Evolutionary conservation across 1,140 invertebrate genomes (phyloP), one percentile per base, ranked within the genome.

Genomic region (Drosophila cardini): DNA sequence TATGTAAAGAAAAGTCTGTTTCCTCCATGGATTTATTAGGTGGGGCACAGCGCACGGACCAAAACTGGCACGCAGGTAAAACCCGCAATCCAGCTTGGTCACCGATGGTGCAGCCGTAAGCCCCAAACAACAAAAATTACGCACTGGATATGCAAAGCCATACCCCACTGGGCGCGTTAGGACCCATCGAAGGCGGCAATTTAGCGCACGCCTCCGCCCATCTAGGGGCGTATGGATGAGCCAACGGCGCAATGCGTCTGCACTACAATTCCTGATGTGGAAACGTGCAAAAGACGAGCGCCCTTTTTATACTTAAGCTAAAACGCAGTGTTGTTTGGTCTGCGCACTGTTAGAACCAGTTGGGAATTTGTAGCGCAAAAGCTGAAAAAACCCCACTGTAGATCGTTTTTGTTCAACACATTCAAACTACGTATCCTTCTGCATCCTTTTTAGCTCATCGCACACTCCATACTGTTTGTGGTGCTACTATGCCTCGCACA

Each of bases 81-180:
- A 42, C 46, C 65, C 8, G 77, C 81, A 45, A 85, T 85, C 75
- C 82, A 53, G 5, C 1, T 11, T 13, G 13, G 38, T 34, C 5
- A 15, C 1, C 32, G 10, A 46, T 38, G 18, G 73, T 84, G 73
- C 90, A 90, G 79, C 81, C 67, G 45, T 55, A 6, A 32, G 50
- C 82, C 80, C 90, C 78, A 45, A 10, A 55, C 18, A n/a, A 48
- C 78, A 91, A 91, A 91, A 91, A 91, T 91, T 91, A 82, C 56
- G 80, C 86, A 87, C 90, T 91, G 90, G 90, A 91, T 91, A 91
- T 91, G 90, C 85, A 91, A 91, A 91, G 82, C 90, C 90, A 91
- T 91, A 91, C 90, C 90, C 90, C 90, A 91, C 86, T 84, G 85
- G 64, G 73, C 85, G 21, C 75, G 69, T 65, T 46, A 43, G 72